Percentiles rank a stretch among this genome's conserved stretches.
These are phyloP conservation scores for Cacatua alba DNA, from an alignment of 2,113 vertebrate genomes.

Conservation along the genomic window DNA sequence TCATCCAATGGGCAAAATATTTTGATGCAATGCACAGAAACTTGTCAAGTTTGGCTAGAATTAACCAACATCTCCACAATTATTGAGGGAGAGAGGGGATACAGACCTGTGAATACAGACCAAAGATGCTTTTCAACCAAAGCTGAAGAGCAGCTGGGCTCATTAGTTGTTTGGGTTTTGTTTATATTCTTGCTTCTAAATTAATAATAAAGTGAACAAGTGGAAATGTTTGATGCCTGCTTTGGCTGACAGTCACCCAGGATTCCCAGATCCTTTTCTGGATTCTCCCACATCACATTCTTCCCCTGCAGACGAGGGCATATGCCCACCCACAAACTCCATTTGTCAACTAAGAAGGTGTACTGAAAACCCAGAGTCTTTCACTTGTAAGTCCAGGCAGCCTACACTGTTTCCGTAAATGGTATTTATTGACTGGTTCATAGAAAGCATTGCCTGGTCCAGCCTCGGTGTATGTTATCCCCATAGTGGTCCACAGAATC, in stretches of 20 bases:
- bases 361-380: background rate
- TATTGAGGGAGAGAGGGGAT: background rate
- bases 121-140: background rate
- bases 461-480: rapidly evolving
- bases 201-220: background rate
- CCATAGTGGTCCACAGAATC: rapidly evolving
- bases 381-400: background rate
- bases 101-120: background rate
- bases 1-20: background rate
- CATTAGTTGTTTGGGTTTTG: background rate
- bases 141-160: background rate
- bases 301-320: background rate
- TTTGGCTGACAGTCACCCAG: background rate
- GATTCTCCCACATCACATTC: background rate
- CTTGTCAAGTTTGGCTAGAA: background rate
- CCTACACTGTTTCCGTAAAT: background rate
- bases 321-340: background rate
- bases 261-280: background rate
- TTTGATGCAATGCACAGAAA: background rate
- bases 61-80: background rate
- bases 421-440: background rate
- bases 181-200: background rate
- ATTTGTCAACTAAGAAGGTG: background rate
- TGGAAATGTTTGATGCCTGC: background rate
- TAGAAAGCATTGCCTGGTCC: background rate